Base-by-base conservation (phyloP, 2,888 invertebrate species). In the Allacma fusca region DNA sequence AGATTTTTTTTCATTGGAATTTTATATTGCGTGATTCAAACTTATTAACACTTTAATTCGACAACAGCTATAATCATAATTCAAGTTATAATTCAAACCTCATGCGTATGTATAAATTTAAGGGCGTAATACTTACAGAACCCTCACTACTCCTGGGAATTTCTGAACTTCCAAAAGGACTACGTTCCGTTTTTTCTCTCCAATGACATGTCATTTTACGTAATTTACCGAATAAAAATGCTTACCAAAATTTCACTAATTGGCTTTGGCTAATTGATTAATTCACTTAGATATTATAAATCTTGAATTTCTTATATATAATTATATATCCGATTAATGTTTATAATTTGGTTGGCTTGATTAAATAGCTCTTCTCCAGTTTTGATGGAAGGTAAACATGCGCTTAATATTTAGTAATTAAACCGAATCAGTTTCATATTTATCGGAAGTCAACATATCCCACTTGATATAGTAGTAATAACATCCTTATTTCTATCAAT, bases 331-430 rank as follows among this genome's bases (percentile, higher is more conserved):
- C 34, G 9, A 34, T 34, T 34, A 34, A 34, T 34, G 5, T 16
- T 12, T 50, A 50, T n/a, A 50, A 19, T 50, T 50, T 50, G 50
- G 16, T 50, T 50, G 50, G 50, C 16, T 50, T 50, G 50, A 19
- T 50, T 50, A 50, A 50, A 16, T 50, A 50, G n/a, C 50, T 50
- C 50, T 50, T 50, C n/a, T 50, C 50, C 50, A 50, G 34, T 50
- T 50, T 50, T 50, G 1, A 16, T n/a, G 50, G 50, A 50, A 50
- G 50, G n/a, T 50, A 50, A 2, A 1, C 16, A 50, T 19, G n/a
- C n/a, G 16, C 50, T 13, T 50, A 50, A 2, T 50, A 13, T 19
- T 50, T 50, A 19, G 2, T 19, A n/a, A 50, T 13, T 9, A 50
- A 50, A 16, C 16, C 50, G 16, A 34, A 50, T 50, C 50, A 50